Conservation (phyloP, 2,113 vertebrate genomes). For the Scartelaos histophorus region DNA sequence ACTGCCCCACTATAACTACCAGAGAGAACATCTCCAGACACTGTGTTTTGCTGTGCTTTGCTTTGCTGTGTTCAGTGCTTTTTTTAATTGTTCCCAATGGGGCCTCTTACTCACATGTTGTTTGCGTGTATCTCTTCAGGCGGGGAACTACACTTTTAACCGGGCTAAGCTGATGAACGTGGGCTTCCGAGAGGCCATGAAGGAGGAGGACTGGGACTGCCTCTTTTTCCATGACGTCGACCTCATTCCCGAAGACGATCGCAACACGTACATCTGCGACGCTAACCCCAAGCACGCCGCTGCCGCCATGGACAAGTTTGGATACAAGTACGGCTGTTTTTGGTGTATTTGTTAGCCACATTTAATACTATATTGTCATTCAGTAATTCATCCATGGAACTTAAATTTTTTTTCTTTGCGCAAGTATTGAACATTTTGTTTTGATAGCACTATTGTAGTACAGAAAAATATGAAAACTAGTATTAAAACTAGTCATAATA, state of each 20-base stretch:
- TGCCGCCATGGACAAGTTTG: constrained; percentile 85
- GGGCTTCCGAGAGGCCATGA: constrained; percentile 85
- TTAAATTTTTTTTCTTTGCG: too few relatives aligned
- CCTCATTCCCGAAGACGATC: constrained; percentile 83
- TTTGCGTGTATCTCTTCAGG: constrained; percentile 54
- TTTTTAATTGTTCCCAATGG: constrained; percentile 1
- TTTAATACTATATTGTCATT: too few relatives aligned
- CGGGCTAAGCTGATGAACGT: constrained; percentile 81
- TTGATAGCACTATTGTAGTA: too few relatives aligned
- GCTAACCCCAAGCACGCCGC: constrained; percentile 80
- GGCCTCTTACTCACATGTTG: not conserved
- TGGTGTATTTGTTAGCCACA: too few relatives aligned
- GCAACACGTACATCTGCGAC: constrained; percentile 79
- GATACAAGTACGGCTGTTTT: constrained; percentile 78
- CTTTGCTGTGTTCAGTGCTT: not conserved
- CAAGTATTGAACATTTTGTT: too few relatives aligned
- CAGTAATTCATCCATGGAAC: too few relatives aligned
- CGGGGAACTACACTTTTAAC: constrained; percentile 79
- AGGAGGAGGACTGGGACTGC: constrained; percentile 84
- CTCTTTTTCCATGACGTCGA: constrained; percentile 85
- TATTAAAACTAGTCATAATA: too few relatives aligned
- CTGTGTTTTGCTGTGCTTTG: not conserved
- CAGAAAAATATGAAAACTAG: too few relatives aligned
- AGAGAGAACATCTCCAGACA: not conserved
- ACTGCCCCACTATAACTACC: not conserved